Evolutionary conservation across 2,888 invertebrate species (phyloP).

Genomic region (Leptopilina myrica): DNA sequence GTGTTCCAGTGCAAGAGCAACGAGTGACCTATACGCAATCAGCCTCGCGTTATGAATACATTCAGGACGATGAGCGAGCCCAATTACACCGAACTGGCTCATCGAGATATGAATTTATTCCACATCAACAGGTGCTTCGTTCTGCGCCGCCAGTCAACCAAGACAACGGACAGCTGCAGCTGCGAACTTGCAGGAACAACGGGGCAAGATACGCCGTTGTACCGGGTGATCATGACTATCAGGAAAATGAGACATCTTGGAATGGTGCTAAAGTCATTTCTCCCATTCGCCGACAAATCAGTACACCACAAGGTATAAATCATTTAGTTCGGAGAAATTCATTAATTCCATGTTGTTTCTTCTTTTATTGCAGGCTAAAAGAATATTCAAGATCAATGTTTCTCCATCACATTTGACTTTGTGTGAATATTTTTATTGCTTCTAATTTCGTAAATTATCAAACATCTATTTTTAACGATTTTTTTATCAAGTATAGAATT

Average conservation of each 20-base stretch:
- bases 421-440: too few relatives aligned
- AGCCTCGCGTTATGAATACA: slow-evolving; percentile 70
- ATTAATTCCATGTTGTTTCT: too few relatives aligned
- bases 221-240: slow-evolving; percentile 63
- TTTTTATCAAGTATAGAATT: too few relatives aligned
- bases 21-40: slow-evolving; percentile 54
- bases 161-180: slow-evolving; percentile 59
- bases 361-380: too few relatives aligned
- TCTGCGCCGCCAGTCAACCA: slow-evolving; percentile 64
- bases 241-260: slow-evolving; percentile 60
- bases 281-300: slow-evolving; percentile 58
- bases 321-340: too few relatives aligned
- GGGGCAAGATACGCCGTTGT: slow-evolving; percentile 64
- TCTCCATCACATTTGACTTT: too few relatives aligned
- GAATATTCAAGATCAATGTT: too few relatives aligned
- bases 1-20: slow-evolving; percentile 65
- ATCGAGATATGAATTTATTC: slow-evolving; percentile 67
- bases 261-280: slow-evolving; percentile 49
- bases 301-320: slow-evolving; percentile 63
- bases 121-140: slow-evolving; percentile 66
- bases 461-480: too few relatives aligned
- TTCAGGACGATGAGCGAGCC: slow-evolving; percentile 62
- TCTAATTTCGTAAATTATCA: too few relatives aligned
- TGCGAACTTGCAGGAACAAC: slow-evolving; percentile 60
- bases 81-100: slow-evolving; percentile 62